These are phyloP conservation scores for Eulithis prunata DNA, from an alignment of 2,888 invertebrate species.

Conservation along the genomic window DNA sequence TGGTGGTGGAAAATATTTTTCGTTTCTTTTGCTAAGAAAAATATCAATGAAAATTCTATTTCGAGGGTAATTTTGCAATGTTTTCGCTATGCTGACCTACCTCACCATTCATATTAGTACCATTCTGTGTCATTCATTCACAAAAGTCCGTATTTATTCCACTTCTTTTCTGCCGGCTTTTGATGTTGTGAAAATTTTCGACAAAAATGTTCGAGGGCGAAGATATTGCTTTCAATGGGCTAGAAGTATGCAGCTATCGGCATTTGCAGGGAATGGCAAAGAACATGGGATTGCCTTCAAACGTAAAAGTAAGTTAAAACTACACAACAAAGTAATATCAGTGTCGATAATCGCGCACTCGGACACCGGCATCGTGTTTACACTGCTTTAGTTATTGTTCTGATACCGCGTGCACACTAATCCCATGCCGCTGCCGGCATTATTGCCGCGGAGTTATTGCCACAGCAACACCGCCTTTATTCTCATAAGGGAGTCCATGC, in stretches of 20 bases:
- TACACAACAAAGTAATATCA: no score
- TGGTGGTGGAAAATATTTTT: no score
- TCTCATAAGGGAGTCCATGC: no score
- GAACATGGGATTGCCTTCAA: constrained; percentile 64
- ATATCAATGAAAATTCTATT: constrained; percentile 22
- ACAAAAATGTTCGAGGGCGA: constrained; percentile 19
- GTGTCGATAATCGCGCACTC: no score
- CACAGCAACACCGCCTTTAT: no score
- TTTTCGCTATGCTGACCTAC: constrained; percentile 13
- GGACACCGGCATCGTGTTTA: no score
- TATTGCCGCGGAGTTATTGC: no score
- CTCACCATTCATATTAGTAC: neutral
- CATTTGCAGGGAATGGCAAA: constrained; percentile 68
- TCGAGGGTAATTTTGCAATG: constrained; percentile 26
- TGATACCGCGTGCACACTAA: no score
- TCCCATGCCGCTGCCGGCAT: no score
- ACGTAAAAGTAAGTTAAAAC: constrained; percentile 58
- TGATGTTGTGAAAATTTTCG: constrained; percentile 4
- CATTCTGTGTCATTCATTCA: neutral
- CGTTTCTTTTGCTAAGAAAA: no score
- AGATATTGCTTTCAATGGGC: constrained; percentile 22
- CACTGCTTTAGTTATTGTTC: no score
- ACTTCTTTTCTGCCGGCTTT: constrained; percentile 1
- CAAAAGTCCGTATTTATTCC: neutral
- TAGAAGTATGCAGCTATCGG: constrained; percentile 62